These are phyloP conservation scores for Bedellia somnulentella DNA, from an alignment of 2,888 invertebrate species.

Conservation along the genomic window DNA sequence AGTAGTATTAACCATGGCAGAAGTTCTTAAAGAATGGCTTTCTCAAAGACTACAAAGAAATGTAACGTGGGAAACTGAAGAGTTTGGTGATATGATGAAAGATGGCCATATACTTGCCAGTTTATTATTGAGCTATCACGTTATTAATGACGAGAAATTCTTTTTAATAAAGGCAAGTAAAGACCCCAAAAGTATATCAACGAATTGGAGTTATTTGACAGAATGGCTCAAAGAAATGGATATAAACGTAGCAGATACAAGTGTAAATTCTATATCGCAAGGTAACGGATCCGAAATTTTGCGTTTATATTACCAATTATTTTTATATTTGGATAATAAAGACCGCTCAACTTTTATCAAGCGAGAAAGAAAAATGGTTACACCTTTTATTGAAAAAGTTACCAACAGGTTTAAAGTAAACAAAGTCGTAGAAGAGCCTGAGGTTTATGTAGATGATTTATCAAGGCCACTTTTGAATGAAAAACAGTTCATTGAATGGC, in stretches of 20 bases:
- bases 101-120: conserved; percentile 61
- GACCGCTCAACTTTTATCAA: conserved; percentile 58
- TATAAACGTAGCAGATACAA: conserved; percentile 37
- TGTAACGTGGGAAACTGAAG: conserved; percentile 53
- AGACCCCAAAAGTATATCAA: conserved; percentile 34
- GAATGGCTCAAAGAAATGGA: conserved; percentile 57
- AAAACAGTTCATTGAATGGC: conserved; percentile 59
- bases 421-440: conserved; percentile 25
- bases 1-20: conserved; percentile 42
- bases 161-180: conserved; percentile 40
- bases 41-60: conserved; percentile 54
- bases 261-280: conserved; percentile 45
- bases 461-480: conserved; percentile 44
- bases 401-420: conserved; percentile 34
- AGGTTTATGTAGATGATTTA: conserved; percentile 33
- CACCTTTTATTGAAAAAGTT: conserved; percentile 34
- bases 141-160: conserved; percentile 59
- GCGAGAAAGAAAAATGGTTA: conserved; percentile 40
- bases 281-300: conserved; percentile 52
- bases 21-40: conserved; percentile 64
- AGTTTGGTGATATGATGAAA: conserved; percentile 57
- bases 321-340: conserved; percentile 60
- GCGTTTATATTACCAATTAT: conserved; percentile 64
- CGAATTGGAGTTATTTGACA: conserved; percentile 51
- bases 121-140: conserved; percentile 59